Conservation (phyloP, 2,888 invertebrate genomes). For the Anaspis maculata region DNA sequence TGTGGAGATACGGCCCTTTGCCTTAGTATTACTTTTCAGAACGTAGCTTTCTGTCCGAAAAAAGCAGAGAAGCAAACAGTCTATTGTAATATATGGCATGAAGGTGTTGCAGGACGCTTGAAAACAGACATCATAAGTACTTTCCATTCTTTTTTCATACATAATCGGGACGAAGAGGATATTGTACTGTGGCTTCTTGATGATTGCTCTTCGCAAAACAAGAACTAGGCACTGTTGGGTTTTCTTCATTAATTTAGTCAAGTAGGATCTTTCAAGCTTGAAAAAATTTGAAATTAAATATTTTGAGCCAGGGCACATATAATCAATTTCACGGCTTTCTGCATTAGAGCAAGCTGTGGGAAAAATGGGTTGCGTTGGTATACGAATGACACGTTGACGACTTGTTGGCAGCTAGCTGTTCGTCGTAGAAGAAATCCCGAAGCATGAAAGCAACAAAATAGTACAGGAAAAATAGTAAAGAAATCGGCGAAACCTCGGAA, state of each 20-base stretch:
- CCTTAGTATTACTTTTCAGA: neutral
- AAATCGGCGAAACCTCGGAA: too few relatives aligned
- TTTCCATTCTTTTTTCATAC: neutral
- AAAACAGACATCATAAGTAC: neutral
- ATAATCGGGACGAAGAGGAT: neutral
- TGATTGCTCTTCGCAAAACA: neutral
- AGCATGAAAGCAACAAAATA: too few relatives aligned
- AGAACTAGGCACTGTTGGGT: neutral
- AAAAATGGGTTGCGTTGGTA: too few relatives aligned
- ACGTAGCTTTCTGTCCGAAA: neutral
- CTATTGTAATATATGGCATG: neutral
- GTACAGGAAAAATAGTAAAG: too few relatives aligned
- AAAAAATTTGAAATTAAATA: constrained; percentile 19
- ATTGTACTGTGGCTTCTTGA: neutral
- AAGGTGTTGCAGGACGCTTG: neutral
- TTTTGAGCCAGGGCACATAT: too few relatives aligned
- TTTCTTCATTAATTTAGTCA: neutral
- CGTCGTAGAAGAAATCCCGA: too few relatives aligned
- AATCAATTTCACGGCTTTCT: too few relatives aligned
- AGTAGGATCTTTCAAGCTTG: constrained; percentile 5
- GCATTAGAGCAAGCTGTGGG: too few relatives aligned
- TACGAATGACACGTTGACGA: too few relatives aligned
- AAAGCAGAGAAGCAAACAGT: neutral
- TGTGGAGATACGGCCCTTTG: neutral
- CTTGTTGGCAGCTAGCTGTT: too few relatives aligned